Evolutionary conservation across 2,113 vertebrate species (phyloP), one percentile per base, ranked within the genome.

Genomic region (Antennarius striatus): DNA sequence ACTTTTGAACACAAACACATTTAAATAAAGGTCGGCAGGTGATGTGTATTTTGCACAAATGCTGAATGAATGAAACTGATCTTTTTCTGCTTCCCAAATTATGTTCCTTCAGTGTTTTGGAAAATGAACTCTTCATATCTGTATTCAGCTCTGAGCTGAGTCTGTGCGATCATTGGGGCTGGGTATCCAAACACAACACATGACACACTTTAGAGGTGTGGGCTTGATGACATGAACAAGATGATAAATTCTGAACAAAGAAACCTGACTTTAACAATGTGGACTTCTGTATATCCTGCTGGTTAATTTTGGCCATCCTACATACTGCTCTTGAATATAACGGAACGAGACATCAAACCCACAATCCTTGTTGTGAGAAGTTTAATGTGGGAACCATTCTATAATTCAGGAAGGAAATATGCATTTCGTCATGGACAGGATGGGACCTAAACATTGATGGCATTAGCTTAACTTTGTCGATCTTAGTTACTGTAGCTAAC

Each of bases 101-200:
- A 45, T 11, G 7, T 61, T 49, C 42, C 42, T 17, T 6, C 55
- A 7, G n/a, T 64, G 68, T 79, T 75, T 66, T 71, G 65, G 60
- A 71, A 71, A 68, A 67, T n/a, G 6, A 67, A 77, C 64, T 52
- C 72, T 82, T 79, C 68, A 79, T 66, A 46, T 71, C 63, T 70
- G 70, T 67, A 60, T 64, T 75, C 52, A 68, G 46, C 59, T 72
- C 58, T 61, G 68, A 79, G 59, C 30, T 52, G 49, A 43, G 58
- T 59, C 45, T 66, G 51, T 36, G 50, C 42, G n/a, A 47, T 59
- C 57, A 30, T 30, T 13, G 11, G 17, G 71, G 64, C 65, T 63
- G 77, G 73, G 76, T 73, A 40, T 61, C 52, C 15, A 36, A 54
- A 1, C 5, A 6, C 13, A 17, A 16, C 3, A 14, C 10, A n/a